Evolutionary conservation across 2,797 vertebrate species (phyloP), one percentile per base, ranked within the genome.

Genomic region (Simalia tracyae): DNA sequence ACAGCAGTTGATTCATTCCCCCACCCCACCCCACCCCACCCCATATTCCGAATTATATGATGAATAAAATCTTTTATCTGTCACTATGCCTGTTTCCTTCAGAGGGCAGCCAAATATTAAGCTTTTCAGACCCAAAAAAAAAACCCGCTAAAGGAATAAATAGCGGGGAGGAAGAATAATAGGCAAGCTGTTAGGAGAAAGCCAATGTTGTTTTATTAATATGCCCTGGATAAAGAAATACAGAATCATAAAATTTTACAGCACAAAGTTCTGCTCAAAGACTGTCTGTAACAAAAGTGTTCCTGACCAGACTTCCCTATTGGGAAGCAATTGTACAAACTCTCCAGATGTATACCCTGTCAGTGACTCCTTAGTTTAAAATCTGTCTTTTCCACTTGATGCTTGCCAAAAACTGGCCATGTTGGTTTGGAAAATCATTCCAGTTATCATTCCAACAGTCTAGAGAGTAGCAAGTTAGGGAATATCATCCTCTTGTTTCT

Each of bases 51-150:
- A 98, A 98, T 98, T 97, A 97, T 90, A 94, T 86, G 84, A 96
- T 97, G 97, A 97, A 97, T 97, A 93, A 94, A 92, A 96, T 95
- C 97, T 98, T 98, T 98, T 97, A 97, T 98, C 96, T 97, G 97
- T 97, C 97, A 97, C 97, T 96, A 89, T 97, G 96, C 96, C 96
- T 93, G 0, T 96, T 97, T 96, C 89, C 96, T 96, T 97, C 97
- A 96, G 95, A 97, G 97, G 95, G 96, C 97, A 97, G 97, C 96
- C 97, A 98, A 97, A 97, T 96, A 97, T 95, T 97, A 98, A 97
- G 96, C 97, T 97, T 95, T 97, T 97, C 94, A 95, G 96, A 97
- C 94, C 95, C 94, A 94, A 96, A 94, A 93, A 94, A 90, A 94
- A 95, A 42, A 3, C 0, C 42, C 96, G 95, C 95, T 96, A 97